A percentile compares a stretch with the other conserved stretches of the same genome.
These are phyloP conservation scores for human DNA, from an alignment of 2,113 vertebrate species.

Conservation along the genomic window DNA sequence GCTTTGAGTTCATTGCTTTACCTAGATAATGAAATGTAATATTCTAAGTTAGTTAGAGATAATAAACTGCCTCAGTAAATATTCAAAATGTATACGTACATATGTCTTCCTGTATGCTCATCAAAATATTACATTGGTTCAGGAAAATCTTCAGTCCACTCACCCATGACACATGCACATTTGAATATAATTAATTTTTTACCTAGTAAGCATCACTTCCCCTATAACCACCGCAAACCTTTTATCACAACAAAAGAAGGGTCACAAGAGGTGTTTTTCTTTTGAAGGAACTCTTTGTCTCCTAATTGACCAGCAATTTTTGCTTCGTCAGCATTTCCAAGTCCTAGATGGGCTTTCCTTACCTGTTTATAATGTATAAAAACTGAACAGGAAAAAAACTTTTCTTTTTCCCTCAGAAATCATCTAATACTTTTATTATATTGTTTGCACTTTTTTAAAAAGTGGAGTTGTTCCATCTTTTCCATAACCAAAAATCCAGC, in stretches of 20 bases:
- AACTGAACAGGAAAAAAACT: background rate
- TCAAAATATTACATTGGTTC: background rate
- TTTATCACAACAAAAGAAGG: conserved; percentile 1
- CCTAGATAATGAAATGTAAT: background rate
- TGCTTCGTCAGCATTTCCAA: background rate
- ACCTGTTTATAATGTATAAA: background rate
- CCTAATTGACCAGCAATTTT: background rate
- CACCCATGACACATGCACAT: background rate
- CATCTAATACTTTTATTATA: background rate
- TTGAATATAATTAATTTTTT: conserved; percentile 12
- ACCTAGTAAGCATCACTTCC: background rate
- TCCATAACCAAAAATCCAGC: background rate
- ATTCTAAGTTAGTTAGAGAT: background rate
- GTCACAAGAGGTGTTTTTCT: background rate
- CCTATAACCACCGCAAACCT: background rate
- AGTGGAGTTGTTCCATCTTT: background rate
- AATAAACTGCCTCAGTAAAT: background rate
- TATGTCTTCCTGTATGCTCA: background rate
- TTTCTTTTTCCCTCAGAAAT: background rate
- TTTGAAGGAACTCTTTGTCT: background rate
- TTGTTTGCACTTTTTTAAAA: background rate
- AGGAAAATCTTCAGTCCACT: background rate
- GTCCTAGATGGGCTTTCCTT: background rate
- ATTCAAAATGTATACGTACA: background rate
- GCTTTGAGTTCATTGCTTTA: conserved; percentile 23